Base-by-base conservation (phyloP, 2,888 invertebrate species). In the Eristalis pertinax region DNA sequence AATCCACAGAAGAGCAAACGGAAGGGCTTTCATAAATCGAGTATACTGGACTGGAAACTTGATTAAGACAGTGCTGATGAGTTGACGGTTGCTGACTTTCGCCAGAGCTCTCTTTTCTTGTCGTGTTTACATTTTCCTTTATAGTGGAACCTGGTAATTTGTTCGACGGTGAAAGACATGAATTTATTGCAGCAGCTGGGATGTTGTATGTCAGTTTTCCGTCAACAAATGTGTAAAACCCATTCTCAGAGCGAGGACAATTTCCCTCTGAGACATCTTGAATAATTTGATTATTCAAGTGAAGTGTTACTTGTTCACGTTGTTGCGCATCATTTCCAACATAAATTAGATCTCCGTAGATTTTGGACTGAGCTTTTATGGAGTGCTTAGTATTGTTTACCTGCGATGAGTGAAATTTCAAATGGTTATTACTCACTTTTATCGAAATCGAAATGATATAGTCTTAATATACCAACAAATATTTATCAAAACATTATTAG, bases 1-100 rank as follows among this genome's bases (percentile, higher is more conserved):
- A 92, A 68, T 91, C 92, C 58, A 91, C 92, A 58, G 92, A 91
- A 41, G 92, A 92, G 85, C 92, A 92, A 43, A 92, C 83, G 50
- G 92, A 91, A 43, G 97, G 97, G 93, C 96, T 97, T 92, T 97
- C 96, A 92, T 97, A 97, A 94, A 96, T 95, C 58, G 97, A 97
- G 94, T 97, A 97, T 76, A 96, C 96, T 67, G 96, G 96, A 93
- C 96, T 96, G 90, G 96, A 95, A 35, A 95, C 96, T 92, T 96
- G 96, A 50, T 89, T 89, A 73, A 91, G 90, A 32, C 90, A 90
- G 67, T 92, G 91, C 26, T 90, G 90, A 35, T 91, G 89, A 50
- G 50, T n/a, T 67, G 74, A 60, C 22, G 84, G 68, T 50, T 84
- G 84, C 56, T 82, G 88, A 68, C 72, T 74, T 41, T 77, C 77